Base-by-base conservation (phyloP, 1,140 invertebrate species). In the Gonatopus flavifemur region DNA sequence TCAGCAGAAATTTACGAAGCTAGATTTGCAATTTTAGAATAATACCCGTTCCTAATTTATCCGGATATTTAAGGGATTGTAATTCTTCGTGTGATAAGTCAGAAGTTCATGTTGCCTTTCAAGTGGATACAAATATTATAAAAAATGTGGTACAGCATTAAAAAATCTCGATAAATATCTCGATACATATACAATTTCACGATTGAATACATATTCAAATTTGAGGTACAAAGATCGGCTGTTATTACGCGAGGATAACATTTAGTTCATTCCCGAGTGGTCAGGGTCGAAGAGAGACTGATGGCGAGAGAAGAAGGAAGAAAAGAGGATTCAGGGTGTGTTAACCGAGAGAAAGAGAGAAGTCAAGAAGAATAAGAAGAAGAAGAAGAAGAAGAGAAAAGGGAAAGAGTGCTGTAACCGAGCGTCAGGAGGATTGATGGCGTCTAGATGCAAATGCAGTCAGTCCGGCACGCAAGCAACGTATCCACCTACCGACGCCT, bases 381-480 rank as follows among this genome's bases (percentile, higher is more conserved):
- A n/a, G n/a, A n/a, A n/a, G 57, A 54, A 59, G 52, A 48, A 45
- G 55, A 51, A 52, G 48, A 42, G 47, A 28, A 21, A 9, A 4
- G 49, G 33, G 24, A 55, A 49, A 49, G 56, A 54, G 52, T 59
- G 54, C 60, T 68, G 66, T 69, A 72, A 71, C 66, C 65, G 71
- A 72, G 74, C 73, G 76, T 78, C 75, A 67, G 71, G 63, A 76
- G 74, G 76, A 78, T 78, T 78, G 76, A 78, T 78, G 76, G 76
- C 64, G 73, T 78, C 76, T 78, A 74, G 72, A 78, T 77, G 76
- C 74, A 78, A 78, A 78, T 78, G 71, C 62, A 74, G 72, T 69
- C 64, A 71, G 68, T 70, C 73, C 65, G 64, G 72, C 71, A 76
- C 71, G 73, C 71, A 77, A 76, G 66, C 68, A 66, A 69, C 58